phyloP scores from a whole-genome alignment of 2,888 invertebrate species.

The Spilosoma lubricipeda region DNA sequence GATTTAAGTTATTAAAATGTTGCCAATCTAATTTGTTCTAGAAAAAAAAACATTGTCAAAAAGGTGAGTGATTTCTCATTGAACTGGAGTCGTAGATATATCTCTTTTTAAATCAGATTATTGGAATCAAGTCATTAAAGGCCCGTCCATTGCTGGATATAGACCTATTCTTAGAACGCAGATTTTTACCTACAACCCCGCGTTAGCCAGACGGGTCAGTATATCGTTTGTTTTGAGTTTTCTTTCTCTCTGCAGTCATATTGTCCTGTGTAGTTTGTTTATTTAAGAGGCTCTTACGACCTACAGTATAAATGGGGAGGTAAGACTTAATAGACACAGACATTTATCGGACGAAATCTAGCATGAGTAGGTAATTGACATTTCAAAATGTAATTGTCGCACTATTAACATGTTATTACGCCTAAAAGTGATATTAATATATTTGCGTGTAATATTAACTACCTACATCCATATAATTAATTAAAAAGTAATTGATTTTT shows the following conservation, averaged over 20 bases:
- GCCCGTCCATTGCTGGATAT: no score
- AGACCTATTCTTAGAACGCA: no score
- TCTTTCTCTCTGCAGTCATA: no score
- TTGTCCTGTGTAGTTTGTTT: no score
- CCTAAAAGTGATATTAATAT: slow-evolving; percentile 23
- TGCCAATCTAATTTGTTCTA: not conserved
- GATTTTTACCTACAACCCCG: no score
- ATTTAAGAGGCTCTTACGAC: no score
- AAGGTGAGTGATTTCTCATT: not conserved
- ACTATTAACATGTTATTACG: not conserved
- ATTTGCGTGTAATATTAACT: not conserved
- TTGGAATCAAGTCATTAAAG: no score
- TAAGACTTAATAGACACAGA: no score
- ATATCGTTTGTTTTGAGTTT: no score
- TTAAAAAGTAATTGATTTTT: slow-evolving; percentile 45
- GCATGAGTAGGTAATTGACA: not conserved
- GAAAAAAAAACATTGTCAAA: not conserved
- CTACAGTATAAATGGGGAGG: no score
- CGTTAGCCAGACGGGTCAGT: no score
- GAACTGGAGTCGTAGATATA: not conserved
- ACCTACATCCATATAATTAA: slow-evolving; percentile 34
- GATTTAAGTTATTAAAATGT: not conserved
- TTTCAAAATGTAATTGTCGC: not conserved
- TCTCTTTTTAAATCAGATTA: not conserved
- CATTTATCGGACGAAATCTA: not conserved